Evolutionary conservation across 2,888 invertebrate genomes (phyloP).

Genomic region (Dicycla oo): DNA sequence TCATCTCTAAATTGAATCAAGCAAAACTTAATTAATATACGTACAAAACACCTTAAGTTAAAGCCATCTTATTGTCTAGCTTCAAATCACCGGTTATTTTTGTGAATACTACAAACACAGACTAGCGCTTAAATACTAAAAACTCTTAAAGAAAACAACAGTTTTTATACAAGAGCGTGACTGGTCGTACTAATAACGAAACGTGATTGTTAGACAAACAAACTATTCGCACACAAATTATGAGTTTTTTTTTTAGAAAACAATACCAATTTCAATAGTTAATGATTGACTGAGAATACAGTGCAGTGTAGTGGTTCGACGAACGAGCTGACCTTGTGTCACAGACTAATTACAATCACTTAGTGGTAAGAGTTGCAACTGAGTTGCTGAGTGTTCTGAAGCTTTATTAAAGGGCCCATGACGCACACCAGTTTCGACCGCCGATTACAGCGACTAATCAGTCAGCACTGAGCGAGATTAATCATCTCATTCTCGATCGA

Average conservation of each 20-base stretch:
- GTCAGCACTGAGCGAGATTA: constrained; percentile 55
- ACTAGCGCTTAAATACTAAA: not conserved
- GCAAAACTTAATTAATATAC: not conserved
- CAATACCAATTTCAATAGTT: constrained; percentile 34
- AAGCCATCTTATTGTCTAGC: not conserved
- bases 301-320: constrained; percentile 41
- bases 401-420: constrained; percentile 54
- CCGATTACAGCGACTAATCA: constrained; percentile 43
- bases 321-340: constrained; percentile 60
- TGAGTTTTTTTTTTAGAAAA: constrained; percentile 22
- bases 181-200: constrained; percentile 20
- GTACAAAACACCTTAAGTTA: not conserved
- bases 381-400: constrained; percentile 29
- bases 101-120: not conserved
- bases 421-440: constrained; percentile 57
- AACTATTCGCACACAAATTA: constrained; percentile 13
- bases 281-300: constrained; percentile 33
- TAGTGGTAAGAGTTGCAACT: constrained; percentile 51
- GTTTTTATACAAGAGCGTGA: constrained; percentile 10
- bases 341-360: constrained; percentile 64
- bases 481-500: constrained; percentile 54
- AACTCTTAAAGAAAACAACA: constrained; percentile 4
- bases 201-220: constrained; percentile 23
- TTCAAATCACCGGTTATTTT: constrained; percentile 7
- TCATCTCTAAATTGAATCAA: not conserved